Evolutionary conservation across 2,113 vertebrate genomes (phyloP).

Genomic region (Pelmatolapia mariae): DNA sequence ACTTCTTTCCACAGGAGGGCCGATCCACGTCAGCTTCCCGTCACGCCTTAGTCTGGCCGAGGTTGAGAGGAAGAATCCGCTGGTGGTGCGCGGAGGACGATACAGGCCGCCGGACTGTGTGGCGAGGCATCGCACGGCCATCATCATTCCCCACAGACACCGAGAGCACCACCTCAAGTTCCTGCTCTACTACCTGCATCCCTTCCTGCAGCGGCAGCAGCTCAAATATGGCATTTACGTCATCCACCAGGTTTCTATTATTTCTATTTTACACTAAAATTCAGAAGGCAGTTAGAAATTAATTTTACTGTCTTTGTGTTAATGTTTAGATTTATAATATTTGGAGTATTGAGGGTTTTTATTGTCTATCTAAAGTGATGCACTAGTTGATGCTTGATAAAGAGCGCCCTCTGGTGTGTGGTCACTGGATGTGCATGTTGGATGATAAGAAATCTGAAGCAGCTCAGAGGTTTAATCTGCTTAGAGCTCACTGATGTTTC

Average conservation of each 20-base stretch:
- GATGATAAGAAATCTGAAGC: not conserved
- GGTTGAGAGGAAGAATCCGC: conserved; percentile 69
- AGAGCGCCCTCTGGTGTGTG: not conserved
- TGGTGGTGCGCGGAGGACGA: conserved; percentile 72
- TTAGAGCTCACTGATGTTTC: not conserved
- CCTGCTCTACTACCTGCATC: conserved; percentile 78
- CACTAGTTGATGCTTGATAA: not conserved
- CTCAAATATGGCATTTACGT: conserved; percentile 77
- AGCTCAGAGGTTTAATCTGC: not conserved
- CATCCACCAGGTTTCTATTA: conserved; percentile 68
- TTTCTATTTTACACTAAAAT: not conserved
- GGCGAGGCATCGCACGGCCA: conserved; percentile 67
- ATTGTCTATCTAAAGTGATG: not conserved
- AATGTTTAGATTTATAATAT: not conserved
- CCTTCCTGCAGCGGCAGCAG: conserved; percentile 78
- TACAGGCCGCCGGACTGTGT: conserved; percentile 76
- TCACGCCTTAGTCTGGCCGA: conserved; percentile 64
- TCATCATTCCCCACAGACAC: conserved; percentile 77
- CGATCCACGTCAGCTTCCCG: conserved; percentile 73
- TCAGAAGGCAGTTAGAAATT: fast-evolving
- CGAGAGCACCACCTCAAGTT: conserved; percentile 74
- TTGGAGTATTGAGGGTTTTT: not conserved
- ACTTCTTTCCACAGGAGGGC: conserved; percentile 59
- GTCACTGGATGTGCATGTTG: not conserved
- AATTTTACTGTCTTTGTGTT: not conserved